phyloP scores from a whole-genome alignment of 2,797 vertebrate genomes.

The Xenops minutus region DNA sequence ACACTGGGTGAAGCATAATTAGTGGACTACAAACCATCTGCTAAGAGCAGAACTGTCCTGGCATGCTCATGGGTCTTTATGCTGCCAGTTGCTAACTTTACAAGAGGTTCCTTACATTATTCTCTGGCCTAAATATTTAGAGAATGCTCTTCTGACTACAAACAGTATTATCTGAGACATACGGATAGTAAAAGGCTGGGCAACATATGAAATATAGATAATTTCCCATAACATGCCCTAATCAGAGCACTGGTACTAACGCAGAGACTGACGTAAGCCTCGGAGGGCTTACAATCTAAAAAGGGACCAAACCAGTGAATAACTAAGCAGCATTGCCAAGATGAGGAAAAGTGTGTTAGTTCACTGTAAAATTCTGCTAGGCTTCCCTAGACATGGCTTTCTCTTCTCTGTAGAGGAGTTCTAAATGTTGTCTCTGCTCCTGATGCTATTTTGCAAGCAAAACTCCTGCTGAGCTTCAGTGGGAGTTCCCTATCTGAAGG shows the following conservation, averaged over 20 bases:
- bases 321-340: not conserved
- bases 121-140: not conserved
- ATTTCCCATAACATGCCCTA: not conserved
- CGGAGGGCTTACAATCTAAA: not conserved
- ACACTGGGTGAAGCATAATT: not conserved
- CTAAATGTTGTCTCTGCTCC: not conserved
- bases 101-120: not conserved
- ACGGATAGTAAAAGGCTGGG: not conserved
- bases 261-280: not conserved
- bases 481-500: not conserved
- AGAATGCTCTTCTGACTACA: not conserved
- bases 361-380: not conserved
- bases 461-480: not conserved
- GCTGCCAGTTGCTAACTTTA: not conserved
- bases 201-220: not conserved
- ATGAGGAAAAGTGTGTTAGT: rapidly evolving
- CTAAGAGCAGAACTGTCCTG: not conserved
- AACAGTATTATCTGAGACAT: not conserved
- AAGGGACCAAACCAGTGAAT: not conserved
- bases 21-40: not conserved
- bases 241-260: not conserved
- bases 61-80: not conserved
- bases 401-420: not conserved
- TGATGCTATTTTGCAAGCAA: not conserved
- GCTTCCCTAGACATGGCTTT: not conserved